Evolutionary conservation across 2,113 vertebrate genomes (phyloP).

Genomic region (Percina caprodes): DNA sequence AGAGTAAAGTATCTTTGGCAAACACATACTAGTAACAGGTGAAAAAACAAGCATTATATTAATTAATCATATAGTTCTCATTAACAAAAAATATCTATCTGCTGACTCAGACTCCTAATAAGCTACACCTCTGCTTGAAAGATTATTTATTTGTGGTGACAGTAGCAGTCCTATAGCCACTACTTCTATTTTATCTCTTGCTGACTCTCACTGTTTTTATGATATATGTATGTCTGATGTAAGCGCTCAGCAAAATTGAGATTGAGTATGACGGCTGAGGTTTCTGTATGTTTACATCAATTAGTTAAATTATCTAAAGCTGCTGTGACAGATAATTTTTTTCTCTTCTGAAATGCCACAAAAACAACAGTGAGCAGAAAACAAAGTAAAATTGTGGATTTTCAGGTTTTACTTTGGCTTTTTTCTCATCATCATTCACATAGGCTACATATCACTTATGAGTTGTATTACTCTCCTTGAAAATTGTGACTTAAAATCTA

Average conservation of each 20-base stretch:
- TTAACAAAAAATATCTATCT: neutral
- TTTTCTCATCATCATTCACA: conserved; percentile 14
- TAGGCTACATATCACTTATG: neutral
- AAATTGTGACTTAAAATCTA: conserved; percentile 23
- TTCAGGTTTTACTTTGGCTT: neutral
- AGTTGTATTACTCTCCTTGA: neutral
- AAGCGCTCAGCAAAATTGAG: conserved; percentile 5
- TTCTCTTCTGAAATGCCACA: conserved; percentile 10
- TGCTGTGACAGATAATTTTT: conserved; percentile 6
- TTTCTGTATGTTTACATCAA: conserved; percentile 11
- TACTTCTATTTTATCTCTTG: neutral
- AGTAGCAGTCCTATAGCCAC: neutral
- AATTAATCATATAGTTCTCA: neutral
- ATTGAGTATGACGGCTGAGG: neutral
- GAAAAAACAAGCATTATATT: neutral
- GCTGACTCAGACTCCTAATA: conserved; percentile 3
- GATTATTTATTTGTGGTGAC: conserved; percentile 1
- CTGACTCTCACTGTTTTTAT: conserved; percentile 19
- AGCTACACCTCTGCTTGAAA: neutral
- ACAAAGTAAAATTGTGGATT: neutral
- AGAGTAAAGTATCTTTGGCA: neutral
- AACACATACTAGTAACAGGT: neutral
- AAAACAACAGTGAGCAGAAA: neutral
- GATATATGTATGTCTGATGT: conserved; percentile 9
- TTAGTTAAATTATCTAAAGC: conserved; percentile 16